Percentiles rank a stretch among this genome's conserved stretches.
phyloP scores from a whole-genome alignment of 2,888 invertebrate species.

The Minunthozetes semirufus region DNA sequence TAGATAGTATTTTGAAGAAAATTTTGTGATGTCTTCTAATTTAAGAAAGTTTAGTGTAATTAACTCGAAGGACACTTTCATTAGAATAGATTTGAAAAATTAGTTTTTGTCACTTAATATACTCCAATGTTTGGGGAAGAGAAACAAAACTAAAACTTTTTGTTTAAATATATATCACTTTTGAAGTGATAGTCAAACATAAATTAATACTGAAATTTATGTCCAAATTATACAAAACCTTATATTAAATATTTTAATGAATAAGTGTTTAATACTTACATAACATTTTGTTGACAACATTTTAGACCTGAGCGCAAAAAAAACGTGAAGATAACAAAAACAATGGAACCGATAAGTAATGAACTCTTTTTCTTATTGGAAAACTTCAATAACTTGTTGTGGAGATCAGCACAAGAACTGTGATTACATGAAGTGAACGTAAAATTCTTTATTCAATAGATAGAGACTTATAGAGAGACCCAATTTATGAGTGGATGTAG shows the following conservation, averaged over 20 bases:
- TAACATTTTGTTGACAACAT: slow-evolving; percentile 19
- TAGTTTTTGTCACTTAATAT: background rate
- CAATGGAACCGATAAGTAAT: background rate
- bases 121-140: background rate
- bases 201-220: background rate
- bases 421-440: background rate
- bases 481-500: slow-evolving; percentile 7
- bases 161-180: background rate
- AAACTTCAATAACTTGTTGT: no score
- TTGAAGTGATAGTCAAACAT: background rate
- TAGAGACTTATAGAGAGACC: background rate
- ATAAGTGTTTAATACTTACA: background rate
- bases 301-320: background rate
- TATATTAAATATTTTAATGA: background rate
- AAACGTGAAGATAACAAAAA: background rate
- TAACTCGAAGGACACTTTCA: slow-evolving; percentile 20
- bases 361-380: background rate
- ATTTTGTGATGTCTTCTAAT: background rate
- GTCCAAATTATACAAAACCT: background rate
- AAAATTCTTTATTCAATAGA: background rate
- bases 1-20: no score
- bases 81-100: background rate
- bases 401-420: background rate
- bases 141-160: background rate
- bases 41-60: background rate